Evolutionary conservation across 2,888 invertebrate genomes (phyloP).

Genomic region (Drosophila monieri): DNA sequence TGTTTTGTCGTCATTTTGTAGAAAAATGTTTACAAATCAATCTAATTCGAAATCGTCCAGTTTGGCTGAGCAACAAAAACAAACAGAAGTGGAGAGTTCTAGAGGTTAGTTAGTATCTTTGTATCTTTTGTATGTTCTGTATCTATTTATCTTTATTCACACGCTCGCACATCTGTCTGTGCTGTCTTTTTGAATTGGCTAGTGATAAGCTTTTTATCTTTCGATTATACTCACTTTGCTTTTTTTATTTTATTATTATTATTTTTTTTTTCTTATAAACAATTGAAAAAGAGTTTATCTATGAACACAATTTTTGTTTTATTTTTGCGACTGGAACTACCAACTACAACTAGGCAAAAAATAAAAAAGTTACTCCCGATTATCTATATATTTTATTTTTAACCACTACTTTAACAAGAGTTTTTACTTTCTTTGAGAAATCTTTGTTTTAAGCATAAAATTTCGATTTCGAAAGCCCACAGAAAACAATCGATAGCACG

Average conservation of each 20-base stretch:
- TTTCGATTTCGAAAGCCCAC: constrained; percentile 40
- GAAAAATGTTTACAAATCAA: constrained; percentile 33
- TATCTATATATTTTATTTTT: constrained; percentile 21
- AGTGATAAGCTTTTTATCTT: constrained; percentile 67
- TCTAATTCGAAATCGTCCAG: constrained; percentile 26
- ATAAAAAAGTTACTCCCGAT: constrained; percentile 60
- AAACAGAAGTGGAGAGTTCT: constrained; percentile 32
- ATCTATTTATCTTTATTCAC: constrained; percentile 42
- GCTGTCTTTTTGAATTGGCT: constrained; percentile 67
- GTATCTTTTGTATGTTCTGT: constrained; percentile 15
- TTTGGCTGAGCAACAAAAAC: constrained; percentile 38
- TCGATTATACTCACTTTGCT: constrained; percentile 26
- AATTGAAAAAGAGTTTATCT: constrained; percentile 46
- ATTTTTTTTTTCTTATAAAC: constrained; percentile 22
- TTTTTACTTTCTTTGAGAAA: constrained; percentile 74
- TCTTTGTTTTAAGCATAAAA: constrained; percentile 31
- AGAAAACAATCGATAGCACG: constrained; percentile 27
- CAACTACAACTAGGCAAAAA: constrained; percentile 51
- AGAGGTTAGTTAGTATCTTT: constrained; percentile 40
- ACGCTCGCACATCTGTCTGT: constrained; percentile 26
- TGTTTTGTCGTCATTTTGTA: constrained; percentile 36
- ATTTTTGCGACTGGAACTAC: constrained; percentile 47
- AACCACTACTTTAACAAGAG: constrained; percentile 43
- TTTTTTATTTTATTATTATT: constrained; percentile 1
- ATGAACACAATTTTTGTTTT: constrained; percentile 68